These are phyloP conservation scores for Rhimphoctona megacephalus DNA, from an alignment of 2,888 invertebrate genomes.

Conservation along the genomic window DNA sequence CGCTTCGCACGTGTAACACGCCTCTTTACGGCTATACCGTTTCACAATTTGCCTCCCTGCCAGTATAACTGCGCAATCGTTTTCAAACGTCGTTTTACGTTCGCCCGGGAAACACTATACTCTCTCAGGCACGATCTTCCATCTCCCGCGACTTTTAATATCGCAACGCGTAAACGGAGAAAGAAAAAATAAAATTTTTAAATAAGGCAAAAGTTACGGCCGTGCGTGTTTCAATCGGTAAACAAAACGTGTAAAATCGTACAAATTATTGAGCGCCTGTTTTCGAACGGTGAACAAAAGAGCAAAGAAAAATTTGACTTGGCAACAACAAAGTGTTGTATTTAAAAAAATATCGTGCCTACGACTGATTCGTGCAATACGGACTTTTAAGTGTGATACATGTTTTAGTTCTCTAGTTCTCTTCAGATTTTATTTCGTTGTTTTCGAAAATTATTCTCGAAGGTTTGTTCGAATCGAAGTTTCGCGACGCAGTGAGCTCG, in stretches of 20 bases:
- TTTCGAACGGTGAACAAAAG: slow-evolving; percentile 5
- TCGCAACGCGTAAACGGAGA: not conserved
- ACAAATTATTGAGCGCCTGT: slow-evolving; percentile 8
- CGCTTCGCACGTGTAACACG: slow-evolving; percentile 78
- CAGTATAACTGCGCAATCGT: slow-evolving; percentile 78
- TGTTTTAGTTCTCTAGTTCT: not conserved
- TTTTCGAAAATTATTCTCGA: not conserved
- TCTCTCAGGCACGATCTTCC: not conserved
- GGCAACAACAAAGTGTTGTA: slow-evolving; percentile 31
- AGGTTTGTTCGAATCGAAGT: slow-evolving; percentile 8
- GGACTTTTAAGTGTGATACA: slow-evolving; percentile 2
- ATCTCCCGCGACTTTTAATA: slow-evolving; percentile 17
- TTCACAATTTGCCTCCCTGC: slow-evolving; percentile 66
- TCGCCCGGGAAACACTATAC: slow-evolving; percentile 66
- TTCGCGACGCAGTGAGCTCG: slow-evolving; percentile 3
- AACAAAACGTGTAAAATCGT: not conserved
- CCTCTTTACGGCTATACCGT: slow-evolving; percentile 73
- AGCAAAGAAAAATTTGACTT: slow-evolving; percentile 27
- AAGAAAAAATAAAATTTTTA: not conserved
- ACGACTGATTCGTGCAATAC: slow-evolving; percentile 32
- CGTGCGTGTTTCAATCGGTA: not conserved
- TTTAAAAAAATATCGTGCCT: slow-evolving; percentile 5
- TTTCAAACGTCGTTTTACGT: slow-evolving; percentile 72
- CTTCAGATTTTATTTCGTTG: not conserved
- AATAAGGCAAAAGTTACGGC: not conserved